Conservation (phyloP, 2,888 invertebrate genomes). For the Therioaphis trifolii region DNA sequence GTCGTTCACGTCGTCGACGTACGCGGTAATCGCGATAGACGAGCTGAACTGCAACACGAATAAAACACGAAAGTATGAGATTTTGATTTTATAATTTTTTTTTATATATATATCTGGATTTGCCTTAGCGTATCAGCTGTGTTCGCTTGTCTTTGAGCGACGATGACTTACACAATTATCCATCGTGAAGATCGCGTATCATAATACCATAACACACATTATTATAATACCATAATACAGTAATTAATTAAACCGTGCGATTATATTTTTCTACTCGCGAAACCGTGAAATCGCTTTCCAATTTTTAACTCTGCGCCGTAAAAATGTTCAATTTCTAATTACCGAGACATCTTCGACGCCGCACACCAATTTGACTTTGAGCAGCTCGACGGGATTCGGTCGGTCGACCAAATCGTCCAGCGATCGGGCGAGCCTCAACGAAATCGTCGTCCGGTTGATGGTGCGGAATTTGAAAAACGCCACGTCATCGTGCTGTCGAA, state of each 20-base stretch:
- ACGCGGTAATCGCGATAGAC: constrained; percentile 85
- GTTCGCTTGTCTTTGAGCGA: no score
- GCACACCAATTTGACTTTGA: constrained; percentile 84
- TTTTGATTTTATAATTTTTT: no score
- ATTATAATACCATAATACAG: no score
- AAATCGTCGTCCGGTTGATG: constrained; percentile 81
- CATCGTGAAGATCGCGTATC: no score
- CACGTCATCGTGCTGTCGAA: constrained; percentile 75
- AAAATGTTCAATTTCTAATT: constrained; percentile 64
- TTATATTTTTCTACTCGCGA: background rate
- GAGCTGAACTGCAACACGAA: constrained; percentile 77
- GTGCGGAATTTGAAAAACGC: constrained; percentile 80
- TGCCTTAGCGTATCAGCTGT: no score
- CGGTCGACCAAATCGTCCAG: constrained; percentile 85
- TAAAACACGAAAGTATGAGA: background rate
- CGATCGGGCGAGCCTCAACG: constrained; percentile 80
- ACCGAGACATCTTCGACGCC: constrained; percentile 77
- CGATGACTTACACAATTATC: no score
- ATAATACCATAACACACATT: no score
- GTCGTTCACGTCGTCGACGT: constrained; percentile 89
- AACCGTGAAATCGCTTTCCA: constrained; percentile 64
- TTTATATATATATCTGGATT: no score
- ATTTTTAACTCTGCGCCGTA: background rate
- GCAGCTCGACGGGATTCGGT: constrained; percentile 82
- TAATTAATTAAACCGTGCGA: no score